Evolutionary conservation across 2,113 vertebrate genomes (phyloP).

Genomic region (Aegithalos caudatus): DNA sequence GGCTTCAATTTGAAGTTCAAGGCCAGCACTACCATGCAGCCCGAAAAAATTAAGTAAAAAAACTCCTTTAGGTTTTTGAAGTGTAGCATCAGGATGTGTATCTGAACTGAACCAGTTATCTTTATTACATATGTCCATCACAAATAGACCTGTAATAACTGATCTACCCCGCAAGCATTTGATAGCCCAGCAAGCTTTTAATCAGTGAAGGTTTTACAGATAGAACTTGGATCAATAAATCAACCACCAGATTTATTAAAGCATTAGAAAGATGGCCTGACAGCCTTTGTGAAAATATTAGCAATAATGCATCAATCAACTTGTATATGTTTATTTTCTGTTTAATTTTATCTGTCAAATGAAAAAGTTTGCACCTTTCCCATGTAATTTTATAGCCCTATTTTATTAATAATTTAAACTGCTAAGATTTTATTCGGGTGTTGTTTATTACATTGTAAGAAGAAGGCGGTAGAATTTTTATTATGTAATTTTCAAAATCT

Average conservation of each 20-base stretch:
- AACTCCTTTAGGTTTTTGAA: background rate
- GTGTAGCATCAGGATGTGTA: background rate
- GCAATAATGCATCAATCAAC: background rate
- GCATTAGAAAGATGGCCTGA: background rate
- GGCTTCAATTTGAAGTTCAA: background rate
- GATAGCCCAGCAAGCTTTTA: background rate
- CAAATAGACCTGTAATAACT: conserved; percentile 2
- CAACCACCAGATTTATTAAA: conserved; percentile 52
- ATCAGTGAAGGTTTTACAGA: conserved; percentile 52
- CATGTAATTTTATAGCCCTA: background rate
- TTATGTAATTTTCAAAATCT: background rate
- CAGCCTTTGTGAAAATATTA: conserved; percentile 26
- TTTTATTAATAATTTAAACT: conserved; percentile 31
- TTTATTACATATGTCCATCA: conserved; percentile 16
- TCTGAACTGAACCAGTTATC: conserved; percentile 1
- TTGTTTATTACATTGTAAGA: conserved; percentile 22
- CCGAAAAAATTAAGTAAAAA: background rate
- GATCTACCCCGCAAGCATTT: conserved; percentile 10
- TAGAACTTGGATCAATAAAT: conserved; percentile 40
- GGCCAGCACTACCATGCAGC: background rate
- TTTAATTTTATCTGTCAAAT: conserved; percentile 9
- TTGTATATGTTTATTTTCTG: conserved; percentile 39
- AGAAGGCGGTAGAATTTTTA: background rate
- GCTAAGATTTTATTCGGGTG: background rate
- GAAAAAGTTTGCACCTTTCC: background rate